Conservation (phyloP, 2,888 invertebrate genomes). For the Antheraea assamensis region DNA sequence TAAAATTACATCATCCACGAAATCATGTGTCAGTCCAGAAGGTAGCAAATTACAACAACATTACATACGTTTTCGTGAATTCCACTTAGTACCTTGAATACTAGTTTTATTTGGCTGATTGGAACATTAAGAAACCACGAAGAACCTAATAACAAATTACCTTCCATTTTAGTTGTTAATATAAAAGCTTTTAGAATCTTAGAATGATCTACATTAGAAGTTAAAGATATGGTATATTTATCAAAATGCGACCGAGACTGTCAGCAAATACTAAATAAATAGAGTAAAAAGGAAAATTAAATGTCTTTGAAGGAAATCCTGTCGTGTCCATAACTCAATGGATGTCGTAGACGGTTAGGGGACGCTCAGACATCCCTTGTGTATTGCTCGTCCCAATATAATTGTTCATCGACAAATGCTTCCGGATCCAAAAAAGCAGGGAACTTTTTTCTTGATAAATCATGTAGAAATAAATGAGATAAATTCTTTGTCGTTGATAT, state of each 20-base stretch:
- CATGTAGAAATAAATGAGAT: conserved; percentile 9
- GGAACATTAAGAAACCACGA: background rate
- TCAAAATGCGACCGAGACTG: background rate
- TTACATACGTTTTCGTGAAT: background rate
- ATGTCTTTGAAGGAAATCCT: conserved; percentile 13
- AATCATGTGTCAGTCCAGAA: background rate
- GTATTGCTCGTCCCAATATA: conserved; percentile 18
- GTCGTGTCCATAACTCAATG: conserved; percentile 15
- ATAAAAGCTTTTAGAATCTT: background rate
- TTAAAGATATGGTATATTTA: background rate
- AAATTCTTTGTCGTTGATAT: conserved; percentile 2
- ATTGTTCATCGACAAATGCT: conserved; percentile 23
- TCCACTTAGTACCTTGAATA: background rate
- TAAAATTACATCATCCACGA: background rate
- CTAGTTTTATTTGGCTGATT: background rate
- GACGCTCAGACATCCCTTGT: conserved; percentile 19
- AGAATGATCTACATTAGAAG: background rate
- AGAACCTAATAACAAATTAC: too few relatives aligned
- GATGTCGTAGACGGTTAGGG: conserved; percentile 17
- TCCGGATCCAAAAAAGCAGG: conserved; percentile 17
- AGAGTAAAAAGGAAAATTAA: conserved; percentile 13
- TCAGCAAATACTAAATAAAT: conserved; percentile 5
- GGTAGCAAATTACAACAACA: background rate
- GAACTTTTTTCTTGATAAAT: conserved; percentile 10
- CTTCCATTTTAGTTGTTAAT: background rate